Evolutionary conservation across 2,888 invertebrate genomes (phyloP).

Genomic region (Euplagia quadripunctaria): DNA sequence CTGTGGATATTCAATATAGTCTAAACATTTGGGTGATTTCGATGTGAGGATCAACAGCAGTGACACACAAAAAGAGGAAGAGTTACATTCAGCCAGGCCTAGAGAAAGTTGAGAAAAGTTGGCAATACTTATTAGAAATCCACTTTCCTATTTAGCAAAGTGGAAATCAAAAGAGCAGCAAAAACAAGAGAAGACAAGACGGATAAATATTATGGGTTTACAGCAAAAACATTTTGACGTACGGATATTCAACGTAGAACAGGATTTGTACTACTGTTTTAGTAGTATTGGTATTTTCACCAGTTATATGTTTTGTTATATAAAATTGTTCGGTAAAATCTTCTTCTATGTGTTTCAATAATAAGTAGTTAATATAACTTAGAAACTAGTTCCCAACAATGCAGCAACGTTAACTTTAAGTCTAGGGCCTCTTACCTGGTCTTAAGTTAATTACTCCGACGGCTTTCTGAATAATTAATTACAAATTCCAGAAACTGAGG

Average conservation of each 20-base stretch:
- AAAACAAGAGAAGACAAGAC: too few species aligned
- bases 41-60: too few species aligned
- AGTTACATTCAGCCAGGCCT: too few species aligned
- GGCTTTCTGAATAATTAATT: neutral
- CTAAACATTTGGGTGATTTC: too few species aligned
- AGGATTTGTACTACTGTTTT: neutral
- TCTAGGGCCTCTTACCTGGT: constrained; percentile 32
- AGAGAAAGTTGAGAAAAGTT: too few species aligned
- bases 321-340: neutral
- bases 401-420: constrained; percentile 49
- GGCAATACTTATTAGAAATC: too few species aligned
- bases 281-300: neutral
- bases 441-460: constrained; percentile 21
- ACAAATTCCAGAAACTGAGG: neutral
- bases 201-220: neutral
- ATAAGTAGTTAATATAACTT: constrained; percentile 54
- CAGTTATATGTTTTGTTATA: neutral
- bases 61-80: too few species aligned
- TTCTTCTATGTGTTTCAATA: constrained; percentile 26
- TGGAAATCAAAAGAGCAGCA: too few species aligned
- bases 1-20: too few species aligned
- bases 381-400: constrained; percentile 56
- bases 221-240: neutral
- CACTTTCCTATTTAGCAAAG: too few species aligned
- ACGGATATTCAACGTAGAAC: neutral